These are phyloP conservation scores for Boleophthalmus pectinirostris DNA, from an alignment of 2,113 vertebrate genomes.

Conservation along the genomic window DNA sequence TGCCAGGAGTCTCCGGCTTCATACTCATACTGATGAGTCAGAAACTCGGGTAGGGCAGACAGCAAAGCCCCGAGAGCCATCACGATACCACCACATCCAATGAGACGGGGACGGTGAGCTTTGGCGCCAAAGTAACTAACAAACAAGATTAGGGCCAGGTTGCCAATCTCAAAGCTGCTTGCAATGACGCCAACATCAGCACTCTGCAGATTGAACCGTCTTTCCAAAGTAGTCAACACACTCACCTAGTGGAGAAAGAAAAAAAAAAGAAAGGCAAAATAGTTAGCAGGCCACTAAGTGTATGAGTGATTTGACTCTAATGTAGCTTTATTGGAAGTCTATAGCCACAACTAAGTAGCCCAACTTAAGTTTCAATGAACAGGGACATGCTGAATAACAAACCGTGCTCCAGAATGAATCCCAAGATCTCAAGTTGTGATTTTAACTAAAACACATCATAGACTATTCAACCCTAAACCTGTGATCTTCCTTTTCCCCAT, in stretches of 20 bases:
- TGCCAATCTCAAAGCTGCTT: constrained; percentile 98
- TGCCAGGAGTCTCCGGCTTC: constrained; percentile 88
- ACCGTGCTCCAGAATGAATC: no score
- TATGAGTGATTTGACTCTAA: neutral
- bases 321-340: neutral
- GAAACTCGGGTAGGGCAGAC: constrained; percentile 93
- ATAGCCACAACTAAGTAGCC: neutral
- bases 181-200: constrained; percentile 96
- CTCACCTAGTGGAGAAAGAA: constrained; percentile 82
- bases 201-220: constrained; percentile 97
- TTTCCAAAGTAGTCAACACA: constrained; percentile 94
- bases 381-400: no score
- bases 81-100: constrained; percentile 96
- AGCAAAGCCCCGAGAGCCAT: constrained; percentile 96
- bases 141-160: constrained; percentile 96
- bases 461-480: no score
- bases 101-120: constrained; percentile 95
- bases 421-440: no score
- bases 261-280: neutral
- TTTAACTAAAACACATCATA: neutral
- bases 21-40: constrained; percentile 95
- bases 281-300: neutral
- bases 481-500: no score
- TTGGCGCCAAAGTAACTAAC: constrained; percentile 98
- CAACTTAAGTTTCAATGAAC: no score